Percentiles rank a stretch among this genome's conserved stretches.
Conservation (phyloP, 1,140 invertebrate genomes). For the Globodera rostochiensis region DNA sequence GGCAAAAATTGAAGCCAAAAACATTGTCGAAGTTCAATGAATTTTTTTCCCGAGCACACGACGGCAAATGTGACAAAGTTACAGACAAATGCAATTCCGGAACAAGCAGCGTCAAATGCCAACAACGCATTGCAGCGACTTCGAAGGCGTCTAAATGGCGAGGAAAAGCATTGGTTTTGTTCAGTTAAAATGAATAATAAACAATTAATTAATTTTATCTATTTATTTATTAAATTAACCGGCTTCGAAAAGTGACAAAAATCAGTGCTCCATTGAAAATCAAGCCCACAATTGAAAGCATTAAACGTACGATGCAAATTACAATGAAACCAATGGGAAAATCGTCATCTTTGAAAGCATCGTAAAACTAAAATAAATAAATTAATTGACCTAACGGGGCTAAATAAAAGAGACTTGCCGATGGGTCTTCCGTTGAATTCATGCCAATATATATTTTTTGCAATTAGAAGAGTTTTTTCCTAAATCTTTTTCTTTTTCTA, state of each 20-base stretch:
- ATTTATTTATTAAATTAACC: not conserved
- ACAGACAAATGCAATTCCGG: not conserved
- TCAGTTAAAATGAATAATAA: too few species aligned
- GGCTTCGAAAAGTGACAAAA: not conserved
- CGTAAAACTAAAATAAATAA: not conserved
- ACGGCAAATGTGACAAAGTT: not conserved
- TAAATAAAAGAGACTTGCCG: too few species aligned
- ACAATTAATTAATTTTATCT: not conserved
- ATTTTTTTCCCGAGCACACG: not conserved
- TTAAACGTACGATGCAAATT: not conserved
- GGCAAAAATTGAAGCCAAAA: conserved; percentile 28
- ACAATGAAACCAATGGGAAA: not conserved
- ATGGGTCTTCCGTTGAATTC: too few species aligned
- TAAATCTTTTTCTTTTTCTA: too few species aligned
- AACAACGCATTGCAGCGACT: conserved; percentile 4
- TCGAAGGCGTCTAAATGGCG: not conserved
- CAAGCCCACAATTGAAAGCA: not conserved
- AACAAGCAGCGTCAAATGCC: not conserved
- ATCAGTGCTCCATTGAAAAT: not conserved
- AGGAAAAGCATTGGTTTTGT: not conserved
- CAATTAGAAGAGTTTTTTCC: too few species aligned
- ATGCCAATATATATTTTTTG: too few species aligned
- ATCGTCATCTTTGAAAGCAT: not conserved
- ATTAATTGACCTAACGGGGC: not conserved
- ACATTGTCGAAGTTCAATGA: conserved; percentile 5